Evolutionary conservation across 2,888 invertebrate genomes (phyloP).

Genomic region (Dasysyrphus albostriatus): DNA sequence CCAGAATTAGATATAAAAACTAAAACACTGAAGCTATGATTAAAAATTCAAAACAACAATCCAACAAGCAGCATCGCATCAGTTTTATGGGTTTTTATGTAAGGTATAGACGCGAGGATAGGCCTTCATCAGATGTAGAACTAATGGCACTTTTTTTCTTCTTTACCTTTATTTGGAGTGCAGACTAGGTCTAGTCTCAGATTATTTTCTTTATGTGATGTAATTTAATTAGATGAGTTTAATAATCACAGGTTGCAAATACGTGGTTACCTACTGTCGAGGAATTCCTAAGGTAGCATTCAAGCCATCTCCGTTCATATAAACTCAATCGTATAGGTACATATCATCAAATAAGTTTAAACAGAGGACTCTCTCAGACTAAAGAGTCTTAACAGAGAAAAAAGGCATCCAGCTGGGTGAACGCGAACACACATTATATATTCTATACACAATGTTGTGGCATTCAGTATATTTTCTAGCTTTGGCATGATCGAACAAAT

Average conservation of each 20-base stretch:
- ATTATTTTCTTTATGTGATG: conserved; percentile 38
- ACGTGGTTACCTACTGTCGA: conserved; percentile 16
- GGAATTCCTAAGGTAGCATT: conserved; percentile 43
- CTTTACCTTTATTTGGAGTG: conserved; percentile 11
- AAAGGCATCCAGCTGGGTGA: conserved; percentile 68
- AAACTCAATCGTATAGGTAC: background rate
- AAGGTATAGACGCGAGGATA: background rate
- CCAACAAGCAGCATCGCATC: conserved; percentile 44
- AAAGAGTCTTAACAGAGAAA: background rate
- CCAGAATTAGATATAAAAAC: conserved; percentile 43
- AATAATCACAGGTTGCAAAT: conserved; percentile 69
- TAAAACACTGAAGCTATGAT: conserved; percentile 40
- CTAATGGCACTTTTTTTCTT: conserved; percentile 32
- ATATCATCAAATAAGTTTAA: background rate
- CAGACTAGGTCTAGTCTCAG: conserved; percentile 32
- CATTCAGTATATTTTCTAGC: conserved; percentile 50
- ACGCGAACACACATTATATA: conserved; percentile 59
- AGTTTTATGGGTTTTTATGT: conserved; percentile 36
- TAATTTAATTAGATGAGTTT: conserved; percentile 74
- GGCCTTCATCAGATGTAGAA: conserved; percentile 6
- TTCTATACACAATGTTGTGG: conserved; percentile 59
- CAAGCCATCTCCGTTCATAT: conserved; percentile 17
- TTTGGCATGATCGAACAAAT: conserved; percentile 73
- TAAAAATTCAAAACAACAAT: conserved; percentile 71
- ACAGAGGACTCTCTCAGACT: background rate